phyloP scores from a whole-genome alignment of 2,888 invertebrate genomes.

The Hedya salicella region DNA sequence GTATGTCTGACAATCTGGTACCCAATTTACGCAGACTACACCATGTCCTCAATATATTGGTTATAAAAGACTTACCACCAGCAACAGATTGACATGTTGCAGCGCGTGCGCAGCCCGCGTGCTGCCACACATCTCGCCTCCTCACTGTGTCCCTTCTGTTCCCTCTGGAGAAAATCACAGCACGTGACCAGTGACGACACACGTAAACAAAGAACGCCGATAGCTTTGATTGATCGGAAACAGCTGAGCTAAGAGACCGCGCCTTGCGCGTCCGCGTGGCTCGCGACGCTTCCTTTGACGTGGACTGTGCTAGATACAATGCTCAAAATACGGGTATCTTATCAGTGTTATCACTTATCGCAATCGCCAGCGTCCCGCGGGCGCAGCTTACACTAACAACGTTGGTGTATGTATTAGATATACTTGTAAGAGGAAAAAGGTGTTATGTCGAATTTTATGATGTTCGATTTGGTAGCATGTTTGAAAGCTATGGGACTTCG shows the following conservation, averaged over 20 bases:
- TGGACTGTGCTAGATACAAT: slow-evolving; percentile 2
- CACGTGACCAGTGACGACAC: background rate
- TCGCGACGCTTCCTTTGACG: background rate
- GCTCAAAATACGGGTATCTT: slow-evolving; percentile 29
- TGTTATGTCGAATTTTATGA: background rate
- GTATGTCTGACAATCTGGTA: no score
- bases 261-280: background rate
- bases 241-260: background rate
- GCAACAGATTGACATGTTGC: slow-evolving; percentile 66
- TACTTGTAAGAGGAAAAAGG: background rate
- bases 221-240: background rate
- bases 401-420: slow-evolving; percentile 1
- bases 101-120: slow-evolving; percentile 50
- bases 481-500: background rate
- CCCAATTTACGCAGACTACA: no score
- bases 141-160: background rate
- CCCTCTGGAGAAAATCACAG: background rate
- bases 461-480: background rate
- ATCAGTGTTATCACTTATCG: slow-evolving; percentile 37
- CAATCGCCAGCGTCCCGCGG: slow-evolving; percentile 2
- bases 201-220: slow-evolving; percentile 1
- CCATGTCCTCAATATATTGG: no score
- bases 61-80: slow-evolving; percentile 59
- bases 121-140: slow-evolving; percentile 28
- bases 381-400: slow-evolving; percentile 4